These are phyloP conservation scores for Pardosa pseudoannulata DNA, from an alignment of 2,888 invertebrate species.

Conservation along the genomic window DNA sequence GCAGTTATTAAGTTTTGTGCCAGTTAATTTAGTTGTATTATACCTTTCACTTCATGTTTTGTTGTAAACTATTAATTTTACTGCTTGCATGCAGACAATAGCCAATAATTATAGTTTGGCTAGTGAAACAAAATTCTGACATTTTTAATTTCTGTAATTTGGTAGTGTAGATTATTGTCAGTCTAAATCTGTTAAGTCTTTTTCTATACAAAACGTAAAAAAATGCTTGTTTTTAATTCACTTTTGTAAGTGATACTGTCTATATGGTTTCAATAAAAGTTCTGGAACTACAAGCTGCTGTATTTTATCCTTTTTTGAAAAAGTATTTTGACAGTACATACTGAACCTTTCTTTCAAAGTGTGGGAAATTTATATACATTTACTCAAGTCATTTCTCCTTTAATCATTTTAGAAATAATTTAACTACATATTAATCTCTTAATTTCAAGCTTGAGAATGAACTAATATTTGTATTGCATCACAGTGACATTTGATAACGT, in stretches of 20 bases:
- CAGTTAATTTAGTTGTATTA: constrained; percentile 17
- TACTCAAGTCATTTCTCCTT: too few relatives aligned
- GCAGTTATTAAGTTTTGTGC: background rate
- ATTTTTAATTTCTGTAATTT: background rate
- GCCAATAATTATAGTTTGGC: constrained; percentile 11
- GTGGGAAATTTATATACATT: too few relatives aligned
- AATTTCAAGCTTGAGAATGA: too few relatives aligned
- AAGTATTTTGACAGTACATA: too few relatives aligned
- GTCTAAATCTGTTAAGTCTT: constrained; percentile 12
- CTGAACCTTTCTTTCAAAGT: too few relatives aligned
- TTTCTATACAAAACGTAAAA: constrained; percentile 8
- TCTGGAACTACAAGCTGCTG: constrained; percentile 24
- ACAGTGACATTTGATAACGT: too few relatives aligned
- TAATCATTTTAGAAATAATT: too few relatives aligned
- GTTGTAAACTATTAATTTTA: background rate
- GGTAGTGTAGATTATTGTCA: background rate
- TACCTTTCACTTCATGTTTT: background rate
- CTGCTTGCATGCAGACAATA: constrained; percentile 10
- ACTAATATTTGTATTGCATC: too few relatives aligned
- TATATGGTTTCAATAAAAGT: constrained; percentile 50
- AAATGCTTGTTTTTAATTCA: constrained; percentile 43
- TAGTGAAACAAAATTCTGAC: background rate
- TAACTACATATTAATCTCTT: too few relatives aligned
- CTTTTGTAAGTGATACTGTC: constrained; percentile 47
- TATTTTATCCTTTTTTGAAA: background rate